Evolutionary conservation across 2,113 vertebrate genomes (phyloP).

Genomic region (Gymnobelideus leadbeateri): DNA sequence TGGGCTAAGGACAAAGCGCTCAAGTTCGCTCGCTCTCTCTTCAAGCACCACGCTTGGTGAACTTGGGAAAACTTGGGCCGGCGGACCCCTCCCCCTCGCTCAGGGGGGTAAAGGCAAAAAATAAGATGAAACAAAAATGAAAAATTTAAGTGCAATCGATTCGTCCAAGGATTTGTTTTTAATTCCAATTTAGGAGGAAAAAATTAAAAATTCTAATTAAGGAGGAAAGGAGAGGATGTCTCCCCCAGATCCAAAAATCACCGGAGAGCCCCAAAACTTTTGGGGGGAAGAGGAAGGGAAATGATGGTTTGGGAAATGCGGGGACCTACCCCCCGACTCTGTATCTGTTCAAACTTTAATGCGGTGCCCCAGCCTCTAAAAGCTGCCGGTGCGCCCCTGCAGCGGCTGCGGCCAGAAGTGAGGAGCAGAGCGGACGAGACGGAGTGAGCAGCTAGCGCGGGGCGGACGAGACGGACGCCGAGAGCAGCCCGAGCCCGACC

Average conservation of each 20-base stretch:
- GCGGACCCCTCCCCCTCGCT: conserved; percentile 63
- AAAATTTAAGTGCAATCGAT: conserved; percentile 57
- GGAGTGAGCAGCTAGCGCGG: conserved; percentile 59
- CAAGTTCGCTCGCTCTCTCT: conserved; percentile 62
- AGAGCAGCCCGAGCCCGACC: conserved; percentile 52
- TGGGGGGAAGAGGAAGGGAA: conserved; percentile 51
- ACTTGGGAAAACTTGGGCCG: conserved; percentile 79
- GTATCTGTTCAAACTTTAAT: conserved; percentile 5
- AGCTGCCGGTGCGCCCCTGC: conserved; percentile 52
- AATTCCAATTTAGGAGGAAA: conserved; percentile 63
- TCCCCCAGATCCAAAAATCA: conserved; percentile 62
- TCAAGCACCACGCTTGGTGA: conserved; percentile 74
- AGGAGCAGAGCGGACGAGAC: conserved; percentile 34
- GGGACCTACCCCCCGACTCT: conserved; percentile 4
- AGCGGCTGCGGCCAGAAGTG: conserved; percentile 41
- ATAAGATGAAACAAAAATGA: conserved; percentile 38
- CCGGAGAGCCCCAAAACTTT: conserved; percentile 72
- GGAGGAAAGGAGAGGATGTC: not conserved
- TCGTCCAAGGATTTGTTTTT: conserved; percentile 61
- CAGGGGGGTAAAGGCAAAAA: not conserved
- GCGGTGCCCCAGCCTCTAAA: conserved; percentile 31
- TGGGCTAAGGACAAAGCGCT: conserved; percentile 54
- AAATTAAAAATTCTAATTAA: not conserved
- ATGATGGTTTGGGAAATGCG: not conserved
- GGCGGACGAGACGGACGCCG: conserved; percentile 68